These are phyloP conservation scores for Phaethornis superciliosus DNA, from an alignment of 2,113 vertebrate species.

Conservation along the genomic window DNA sequence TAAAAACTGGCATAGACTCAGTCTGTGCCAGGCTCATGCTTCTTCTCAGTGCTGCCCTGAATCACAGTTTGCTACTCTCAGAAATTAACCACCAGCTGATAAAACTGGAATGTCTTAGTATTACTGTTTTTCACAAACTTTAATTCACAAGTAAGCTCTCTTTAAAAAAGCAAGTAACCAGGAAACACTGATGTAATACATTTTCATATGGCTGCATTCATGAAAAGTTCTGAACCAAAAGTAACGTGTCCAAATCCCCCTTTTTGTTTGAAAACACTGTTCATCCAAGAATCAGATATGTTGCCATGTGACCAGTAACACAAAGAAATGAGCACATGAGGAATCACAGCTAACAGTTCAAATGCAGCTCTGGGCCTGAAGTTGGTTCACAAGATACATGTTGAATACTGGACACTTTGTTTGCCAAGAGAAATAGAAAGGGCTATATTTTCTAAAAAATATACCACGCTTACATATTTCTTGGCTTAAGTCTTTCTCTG, in stretches of 20 bases:
- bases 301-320: slow-evolving; percentile 15
- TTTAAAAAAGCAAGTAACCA: slow-evolving; percentile 7
- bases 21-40: neutral
- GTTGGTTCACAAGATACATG: neutral
- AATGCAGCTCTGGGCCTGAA: slow-evolving; percentile 9
- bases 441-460: neutral
- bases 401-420: slow-evolving; percentile 23
- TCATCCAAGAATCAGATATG: slow-evolving; percentile 47
- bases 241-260: slow-evolving; percentile 3
- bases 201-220: slow-evolving; percentile 30
- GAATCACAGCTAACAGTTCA: slow-evolving; percentile 16
- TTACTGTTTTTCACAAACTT: neutral
- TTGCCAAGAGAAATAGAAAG: neutral
- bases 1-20: neutral
- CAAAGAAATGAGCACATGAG: slow-evolving; percentile 21
- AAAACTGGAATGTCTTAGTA: neutral
- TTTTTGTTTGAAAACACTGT: slow-evolving; percentile 50
- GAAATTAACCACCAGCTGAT: neutral
- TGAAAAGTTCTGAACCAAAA: slow-evolving; percentile 31
- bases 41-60: neutral
- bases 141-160: neutral
- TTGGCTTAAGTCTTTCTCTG: neutral
- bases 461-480: neutral
- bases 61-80: neutral
- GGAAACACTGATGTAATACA: slow-evolving; percentile 9